These are phyloP conservation scores for Flexamia atlantica DNA, from an alignment of 2,888 invertebrate genomes.

Conservation along the genomic window DNA sequence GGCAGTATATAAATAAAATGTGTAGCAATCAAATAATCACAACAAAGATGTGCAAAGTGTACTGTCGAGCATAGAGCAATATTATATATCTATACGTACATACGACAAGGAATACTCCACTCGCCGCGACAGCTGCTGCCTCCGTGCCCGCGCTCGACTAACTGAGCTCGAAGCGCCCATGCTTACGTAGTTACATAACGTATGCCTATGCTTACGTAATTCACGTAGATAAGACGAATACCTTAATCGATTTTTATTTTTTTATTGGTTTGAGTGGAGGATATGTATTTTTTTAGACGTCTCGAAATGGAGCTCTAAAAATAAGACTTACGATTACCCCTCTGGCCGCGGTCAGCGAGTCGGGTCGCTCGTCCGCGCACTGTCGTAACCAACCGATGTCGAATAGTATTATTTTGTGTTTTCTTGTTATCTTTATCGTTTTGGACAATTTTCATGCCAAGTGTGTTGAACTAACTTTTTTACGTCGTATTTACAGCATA, in stretches of 20 bases:
- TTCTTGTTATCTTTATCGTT: too few species aligned
- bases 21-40: too few species aligned
- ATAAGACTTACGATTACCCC: slow-evolving; percentile 1
- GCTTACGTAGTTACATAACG: slow-evolving; percentile 26
- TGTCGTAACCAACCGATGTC: not conserved
- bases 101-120: slow-evolving; percentile 24
- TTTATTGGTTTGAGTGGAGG: not conserved
- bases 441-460: too few species aligned
- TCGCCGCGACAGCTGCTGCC: not conserved
- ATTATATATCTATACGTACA: not conserved
- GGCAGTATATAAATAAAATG: too few species aligned
- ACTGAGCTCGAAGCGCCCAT: not conserved
- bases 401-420: not conserved
- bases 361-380: not conserved
- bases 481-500: too few species aligned
- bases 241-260: slow-evolving; percentile 14
- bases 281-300: not conserved
- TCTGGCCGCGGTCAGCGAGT: not conserved
- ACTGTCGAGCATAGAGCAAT: not conserved
- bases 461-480: too few species aligned
- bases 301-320: not conserved
- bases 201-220: slow-evolving; percentile 23
- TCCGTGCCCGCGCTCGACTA: not conserved
- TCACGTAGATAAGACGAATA: slow-evolving; percentile 19
- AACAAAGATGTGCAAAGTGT: too few species aligned